Percentiles rank a stretch among this genome's conserved stretches.
Evolutionary conservation across 2,797 vertebrate genomes (phyloP).

Genomic region (Falco berigora): DNA sequence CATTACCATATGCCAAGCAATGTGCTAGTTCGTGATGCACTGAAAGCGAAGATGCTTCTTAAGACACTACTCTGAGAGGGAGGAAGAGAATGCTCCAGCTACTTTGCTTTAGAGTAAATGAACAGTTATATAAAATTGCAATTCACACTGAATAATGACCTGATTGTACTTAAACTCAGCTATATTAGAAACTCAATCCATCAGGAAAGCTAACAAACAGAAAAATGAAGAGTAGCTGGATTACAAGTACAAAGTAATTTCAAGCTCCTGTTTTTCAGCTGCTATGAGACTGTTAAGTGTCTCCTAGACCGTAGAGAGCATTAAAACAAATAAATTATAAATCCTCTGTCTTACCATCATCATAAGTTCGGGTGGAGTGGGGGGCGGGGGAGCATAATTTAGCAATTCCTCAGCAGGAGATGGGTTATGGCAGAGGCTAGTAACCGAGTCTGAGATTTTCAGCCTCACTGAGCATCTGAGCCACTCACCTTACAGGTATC

Average conservation of each 20-base stretch:
- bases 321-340: not conserved
- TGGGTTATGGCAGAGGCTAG: not conserved
- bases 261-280: not conserved
- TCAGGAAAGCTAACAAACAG: not conserved
- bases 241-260: not conserved
- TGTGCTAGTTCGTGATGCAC: not conserved
- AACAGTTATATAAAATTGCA: not conserved
- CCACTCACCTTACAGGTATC: not conserved
- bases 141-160: not conserved
- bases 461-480: not conserved
- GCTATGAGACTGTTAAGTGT: not conserved
- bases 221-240: not conserved
- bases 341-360: not conserved
- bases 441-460: not conserved
- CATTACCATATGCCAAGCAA: not conserved
- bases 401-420: not conserved
- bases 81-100: not conserved
- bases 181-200: not conserved
- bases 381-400: not conserved
- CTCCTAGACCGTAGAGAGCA: not conserved
- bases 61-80: not conserved
- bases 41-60: not conserved
- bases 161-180: not conserved
- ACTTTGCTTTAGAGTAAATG: not conserved
- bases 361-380: not conserved